Conservation (phyloP, 37 sponge, comb jelly and placozoan genomes). For the Tethya wilhelma region DNA sequence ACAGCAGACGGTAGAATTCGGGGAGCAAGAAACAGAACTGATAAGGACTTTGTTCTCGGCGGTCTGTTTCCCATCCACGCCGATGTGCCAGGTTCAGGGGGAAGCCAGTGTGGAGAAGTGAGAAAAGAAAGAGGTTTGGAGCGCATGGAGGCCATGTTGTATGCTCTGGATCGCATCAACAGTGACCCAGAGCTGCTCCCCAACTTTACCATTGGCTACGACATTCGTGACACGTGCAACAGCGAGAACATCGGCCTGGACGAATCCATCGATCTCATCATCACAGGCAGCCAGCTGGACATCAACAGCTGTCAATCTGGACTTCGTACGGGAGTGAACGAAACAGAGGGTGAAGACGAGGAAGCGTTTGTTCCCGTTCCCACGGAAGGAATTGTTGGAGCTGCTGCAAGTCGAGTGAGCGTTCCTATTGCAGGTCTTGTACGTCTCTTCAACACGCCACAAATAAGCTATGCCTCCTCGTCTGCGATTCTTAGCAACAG, state of each 20-base stretch:
- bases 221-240: conserved; percentile 92
- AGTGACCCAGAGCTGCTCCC: conserved; percentile 53
- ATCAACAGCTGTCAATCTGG: conserved; percentile 19
- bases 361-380: conserved; percentile 8
- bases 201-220: conserved; percentile 75
- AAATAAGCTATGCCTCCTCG: conserved; percentile 89
- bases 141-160: conserved; percentile 91
- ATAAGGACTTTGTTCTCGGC: conserved; percentile 76
- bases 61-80: conserved; percentile 88
- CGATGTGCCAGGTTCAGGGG: conserved; percentile 9
- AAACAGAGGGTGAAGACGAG: neutral
- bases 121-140: conserved; percentile 74
- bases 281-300: conserved; percentile 51
- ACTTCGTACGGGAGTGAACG: neutral
- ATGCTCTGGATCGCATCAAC: conserved; percentile 77
- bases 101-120: conserved; percentile 35
- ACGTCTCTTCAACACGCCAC: conserved; percentile 74
- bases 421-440: conserved; percentile 76
- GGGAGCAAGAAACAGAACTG: conserved; percentile 33
- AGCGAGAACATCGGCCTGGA: conserved; percentile 73
- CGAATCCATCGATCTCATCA: conserved; percentile 76
- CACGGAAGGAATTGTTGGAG: conserved; percentile 78
- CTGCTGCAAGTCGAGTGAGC: conserved; percentile 67
- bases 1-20: conserved; percentile 45
- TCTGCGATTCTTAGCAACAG: conserved; percentile 77